Evolutionary conservation across 2,797 vertebrate genomes (phyloP).

Genomic region (Phalloptychus januarius): DNA sequence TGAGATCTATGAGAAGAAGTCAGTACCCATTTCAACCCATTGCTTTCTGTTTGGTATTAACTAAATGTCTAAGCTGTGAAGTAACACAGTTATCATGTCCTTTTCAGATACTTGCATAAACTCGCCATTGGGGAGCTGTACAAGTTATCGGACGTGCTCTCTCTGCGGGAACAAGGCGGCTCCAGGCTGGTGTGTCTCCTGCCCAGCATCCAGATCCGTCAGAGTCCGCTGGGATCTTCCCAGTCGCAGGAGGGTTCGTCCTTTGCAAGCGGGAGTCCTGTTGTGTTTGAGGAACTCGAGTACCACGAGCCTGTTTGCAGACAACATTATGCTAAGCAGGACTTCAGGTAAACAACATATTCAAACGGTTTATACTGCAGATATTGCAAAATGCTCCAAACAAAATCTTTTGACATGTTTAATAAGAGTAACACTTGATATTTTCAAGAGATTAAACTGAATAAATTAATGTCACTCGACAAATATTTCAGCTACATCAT

Average conservation of each 20-base stretch:
- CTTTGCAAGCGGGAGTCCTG: constrained; percentile 90
- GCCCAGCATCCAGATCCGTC: constrained; percentile 87
- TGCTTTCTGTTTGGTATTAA: background rate
- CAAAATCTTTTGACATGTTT: background rate
- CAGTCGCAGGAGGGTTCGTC: constrained; percentile 93
- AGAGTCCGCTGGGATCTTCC: constrained; percentile 92
- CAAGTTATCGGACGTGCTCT: constrained; percentile 88
- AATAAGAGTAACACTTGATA: background rate
- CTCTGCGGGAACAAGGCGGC: constrained; percentile 90
- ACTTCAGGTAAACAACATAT: constrained; percentile 81
- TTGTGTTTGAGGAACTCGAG: constrained; percentile 96
- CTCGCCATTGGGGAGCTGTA: constrained; percentile 89
- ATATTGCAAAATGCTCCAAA: background rate
- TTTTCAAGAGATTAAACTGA: background rate
- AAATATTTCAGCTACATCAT: too few relatives aligned
- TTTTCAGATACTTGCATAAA: constrained; percentile 88
- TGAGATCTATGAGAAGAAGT: constrained; percentile 98
- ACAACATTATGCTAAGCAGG: constrained; percentile 86
- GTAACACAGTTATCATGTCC: background rate
- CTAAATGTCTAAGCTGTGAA: background rate
- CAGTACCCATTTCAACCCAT: constrained; percentile 38
- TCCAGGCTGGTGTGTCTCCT: constrained; percentile 91
- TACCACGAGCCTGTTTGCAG: constrained; percentile 95
- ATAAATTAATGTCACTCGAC: background rate
- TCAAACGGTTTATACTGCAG: background rate